Conservation (phyloP, 2,888 invertebrate species). For the Epinotia nisella region DNA sequence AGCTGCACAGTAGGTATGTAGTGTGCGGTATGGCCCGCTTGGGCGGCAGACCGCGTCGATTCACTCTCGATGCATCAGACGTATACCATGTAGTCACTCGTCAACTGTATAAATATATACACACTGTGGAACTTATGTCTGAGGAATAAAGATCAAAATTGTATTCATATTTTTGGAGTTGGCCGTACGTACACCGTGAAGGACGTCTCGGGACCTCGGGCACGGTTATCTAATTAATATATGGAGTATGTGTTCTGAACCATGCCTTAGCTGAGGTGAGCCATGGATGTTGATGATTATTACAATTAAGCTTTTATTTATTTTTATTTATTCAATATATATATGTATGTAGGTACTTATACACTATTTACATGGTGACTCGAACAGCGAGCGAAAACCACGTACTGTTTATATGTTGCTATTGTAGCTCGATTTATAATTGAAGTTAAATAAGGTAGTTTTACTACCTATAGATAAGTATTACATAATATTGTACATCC, state of each 20-base stretch:
- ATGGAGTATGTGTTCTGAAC: constrained; percentile 8
- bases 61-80: constrained; percentile 60
- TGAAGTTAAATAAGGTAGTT: no score
- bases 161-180: neutral
- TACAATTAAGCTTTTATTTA: neutral
- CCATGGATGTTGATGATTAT: neutral
- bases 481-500: no score
- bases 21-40: constrained; percentile 57
- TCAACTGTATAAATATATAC: neutral
- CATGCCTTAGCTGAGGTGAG: neutral
- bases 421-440: no score
- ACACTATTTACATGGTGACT: no score
- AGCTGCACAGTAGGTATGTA: no score
- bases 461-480: no score
- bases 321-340: no score
- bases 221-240: constrained; percentile 14
- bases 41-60: constrained; percentile 57
- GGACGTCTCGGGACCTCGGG: constrained; percentile 45
- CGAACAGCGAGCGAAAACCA: no score
- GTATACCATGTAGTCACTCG: constrained; percentile 18
- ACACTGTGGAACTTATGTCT: neutral
- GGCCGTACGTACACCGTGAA: constrained; percentile 34
- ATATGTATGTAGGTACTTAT: no score
- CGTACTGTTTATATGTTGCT: no score
- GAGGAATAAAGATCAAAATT: neutral